Conservation (phyloP, 2,888 invertebrate genomes). For the Rhagonycha lutea region DNA sequence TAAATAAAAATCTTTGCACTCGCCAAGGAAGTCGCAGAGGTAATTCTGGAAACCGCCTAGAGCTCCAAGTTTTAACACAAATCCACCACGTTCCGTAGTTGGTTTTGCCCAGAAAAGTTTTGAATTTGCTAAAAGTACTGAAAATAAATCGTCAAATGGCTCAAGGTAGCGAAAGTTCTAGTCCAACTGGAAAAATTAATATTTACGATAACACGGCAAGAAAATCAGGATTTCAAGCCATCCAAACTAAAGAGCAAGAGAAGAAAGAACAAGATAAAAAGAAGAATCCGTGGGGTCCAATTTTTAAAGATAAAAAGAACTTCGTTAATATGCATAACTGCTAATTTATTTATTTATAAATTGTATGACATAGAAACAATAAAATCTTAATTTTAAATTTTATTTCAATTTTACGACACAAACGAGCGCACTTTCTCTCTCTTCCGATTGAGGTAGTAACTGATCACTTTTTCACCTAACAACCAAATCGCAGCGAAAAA, state of each 20-base stretch:
- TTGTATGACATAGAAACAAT: not conserved
- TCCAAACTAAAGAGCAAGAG: slow-evolving; percentile 51
- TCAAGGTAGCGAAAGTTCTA: slow-evolving; percentile 42
- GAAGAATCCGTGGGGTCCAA: slow-evolving; percentile 66
- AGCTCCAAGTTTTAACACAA: slow-evolving; percentile 81
- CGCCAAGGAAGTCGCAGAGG: slow-evolving; percentile 83
- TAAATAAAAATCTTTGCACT: slow-evolving; percentile 70
- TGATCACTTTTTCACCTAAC: slow-evolving; percentile 56
- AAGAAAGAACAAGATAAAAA: slow-evolving; percentile 43
- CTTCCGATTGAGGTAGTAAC: slow-evolving; percentile 50
- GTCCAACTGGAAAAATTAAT: slow-evolving; percentile 28
- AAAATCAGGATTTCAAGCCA: slow-evolving; percentile 48
- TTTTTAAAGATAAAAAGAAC: slow-evolving; percentile 74
- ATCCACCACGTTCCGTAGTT: slow-evolving; percentile 85
- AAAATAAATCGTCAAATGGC: slow-evolving; percentile 45
- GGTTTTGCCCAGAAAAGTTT: not conserved
- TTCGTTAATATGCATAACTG: slow-evolving; percentile 74
- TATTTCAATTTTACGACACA: slow-evolving; percentile 45
- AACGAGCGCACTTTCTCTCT: slow-evolving; percentile 60
- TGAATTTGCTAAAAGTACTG: not conserved
- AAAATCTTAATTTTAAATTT: not conserved
- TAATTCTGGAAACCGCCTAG: slow-evolving; percentile 83
- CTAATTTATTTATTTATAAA: slow-evolving; percentile 33
- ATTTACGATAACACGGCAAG: slow-evolving; percentile 45
- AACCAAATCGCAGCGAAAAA: slow-evolving; percentile 55